Evolutionary conservation across 2,113 vertebrate species (phyloP).

Genomic region (Sphaerodactylus townsendi): DNA sequence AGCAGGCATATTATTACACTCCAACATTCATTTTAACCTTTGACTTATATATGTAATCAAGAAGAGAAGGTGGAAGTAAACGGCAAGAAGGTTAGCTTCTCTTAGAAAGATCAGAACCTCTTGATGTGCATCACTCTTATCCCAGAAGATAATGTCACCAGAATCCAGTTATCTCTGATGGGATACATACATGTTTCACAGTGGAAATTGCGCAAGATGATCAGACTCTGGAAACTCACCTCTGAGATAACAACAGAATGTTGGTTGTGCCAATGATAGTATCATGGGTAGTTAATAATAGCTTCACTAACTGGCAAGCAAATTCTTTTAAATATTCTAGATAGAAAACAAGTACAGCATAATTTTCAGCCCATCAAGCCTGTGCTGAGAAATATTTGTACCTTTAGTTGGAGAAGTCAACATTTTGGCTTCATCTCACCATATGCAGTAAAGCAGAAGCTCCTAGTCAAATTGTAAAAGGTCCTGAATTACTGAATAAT

Average conservation of each 20-base stretch:
- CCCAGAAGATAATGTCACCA: too few relatives aligned
- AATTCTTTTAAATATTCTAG: not conserved
- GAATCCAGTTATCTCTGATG: not conserved
- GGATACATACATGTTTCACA: not conserved
- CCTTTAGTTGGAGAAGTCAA: not conserved
- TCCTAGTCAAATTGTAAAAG: slow-evolving; percentile 46
- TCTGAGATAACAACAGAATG: not conserved
- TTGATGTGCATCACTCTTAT: not conserved
- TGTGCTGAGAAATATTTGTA: not conserved
- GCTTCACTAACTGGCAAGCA: not conserved
- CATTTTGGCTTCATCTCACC: slow-evolving; percentile 8
- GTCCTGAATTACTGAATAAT: slow-evolving; percentile 66
- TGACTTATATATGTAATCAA: not conserved
- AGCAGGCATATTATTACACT: not conserved
- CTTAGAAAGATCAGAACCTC: not conserved
- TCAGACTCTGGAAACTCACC: not conserved
- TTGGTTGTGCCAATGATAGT: not conserved
- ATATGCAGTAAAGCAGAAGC: slow-evolving; percentile 18
- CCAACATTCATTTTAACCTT: not conserved
- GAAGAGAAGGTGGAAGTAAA: not conserved
- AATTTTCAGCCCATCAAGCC: slow-evolving; percentile 49
- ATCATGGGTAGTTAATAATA: not conserved
- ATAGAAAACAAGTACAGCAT: not conserved
- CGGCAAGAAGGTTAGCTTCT: not conserved
- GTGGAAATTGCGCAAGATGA: not conserved